Conservation (phyloP, 2,888 invertebrate genomes). For the Hirtodrosophila trivittata region DNA sequence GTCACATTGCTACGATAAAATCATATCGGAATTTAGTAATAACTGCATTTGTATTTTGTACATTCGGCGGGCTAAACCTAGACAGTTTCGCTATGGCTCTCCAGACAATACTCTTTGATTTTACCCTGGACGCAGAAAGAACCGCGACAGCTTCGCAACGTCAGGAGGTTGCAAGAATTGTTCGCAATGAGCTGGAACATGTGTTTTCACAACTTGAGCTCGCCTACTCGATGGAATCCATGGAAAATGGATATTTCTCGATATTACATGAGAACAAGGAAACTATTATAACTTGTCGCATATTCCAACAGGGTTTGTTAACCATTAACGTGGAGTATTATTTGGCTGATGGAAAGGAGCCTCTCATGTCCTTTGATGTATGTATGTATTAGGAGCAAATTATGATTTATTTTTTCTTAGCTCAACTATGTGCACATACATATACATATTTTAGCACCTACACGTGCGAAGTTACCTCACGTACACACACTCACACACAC, state of each 20-base stretch:
- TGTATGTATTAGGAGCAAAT: conserved; percentile 42
- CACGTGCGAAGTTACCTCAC: conserved; percentile 42
- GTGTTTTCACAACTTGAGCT: conserved; percentile 89
- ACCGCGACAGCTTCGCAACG: conserved; percentile 88
- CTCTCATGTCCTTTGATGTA: conserved; percentile 91
- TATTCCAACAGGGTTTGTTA: conserved; percentile 88
- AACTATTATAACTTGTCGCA: conserved; percentile 88
- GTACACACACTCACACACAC: conserved; percentile 15
- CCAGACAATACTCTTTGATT: conserved; percentile 91
- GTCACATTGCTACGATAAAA: conserved; percentile 18
- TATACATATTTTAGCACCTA: conserved; percentile 35
- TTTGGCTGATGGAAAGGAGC: conserved; percentile 89
- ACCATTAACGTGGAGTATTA: conserved; percentile 94
- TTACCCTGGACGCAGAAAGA: conserved; percentile 89
- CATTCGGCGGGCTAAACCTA: conserved; percentile 45
- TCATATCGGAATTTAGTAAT: conserved; percentile 9
- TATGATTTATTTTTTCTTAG: conserved; percentile 5
- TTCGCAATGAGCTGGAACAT: conserved; percentile 89
- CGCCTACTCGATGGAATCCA: conserved; percentile 86
- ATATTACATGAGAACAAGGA: conserved; percentile 89
- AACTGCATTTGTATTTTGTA: conserved; percentile 49
- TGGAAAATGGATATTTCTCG: conserved; percentile 89
- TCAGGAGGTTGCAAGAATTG: conserved; percentile 87
- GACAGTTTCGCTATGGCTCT: conserved; percentile 87
- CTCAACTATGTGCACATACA: conserved; percentile 15